phyloP scores from a whole-genome alignment of 2,113 vertebrate species.

The Neodon shergylaensis region DNA sequence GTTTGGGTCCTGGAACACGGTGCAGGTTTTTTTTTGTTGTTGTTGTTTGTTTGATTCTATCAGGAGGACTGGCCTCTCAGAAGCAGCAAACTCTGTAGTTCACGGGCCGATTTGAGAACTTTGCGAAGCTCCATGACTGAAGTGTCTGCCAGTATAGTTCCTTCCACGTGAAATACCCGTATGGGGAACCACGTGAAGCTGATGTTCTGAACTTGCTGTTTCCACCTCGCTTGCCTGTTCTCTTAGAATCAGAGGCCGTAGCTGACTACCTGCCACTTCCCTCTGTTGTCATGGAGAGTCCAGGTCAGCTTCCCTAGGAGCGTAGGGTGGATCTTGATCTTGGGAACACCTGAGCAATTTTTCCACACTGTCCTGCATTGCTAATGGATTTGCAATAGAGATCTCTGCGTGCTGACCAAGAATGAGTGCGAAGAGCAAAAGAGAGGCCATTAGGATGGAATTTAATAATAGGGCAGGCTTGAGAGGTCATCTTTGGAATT shows the following conservation, averaged over 20 bases:
- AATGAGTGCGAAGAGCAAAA: constrained; percentile 51
- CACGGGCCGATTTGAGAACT: background rate
- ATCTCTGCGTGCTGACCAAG: constrained; percentile 67
- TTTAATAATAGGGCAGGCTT: constrained; percentile 82
- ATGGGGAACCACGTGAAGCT: background rate
- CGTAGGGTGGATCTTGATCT: background rate
- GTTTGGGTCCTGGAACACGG: background rate
- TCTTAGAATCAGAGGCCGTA: background rate
- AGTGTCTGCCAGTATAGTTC: background rate
- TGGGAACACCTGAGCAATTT: background rate
- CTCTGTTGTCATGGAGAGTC: background rate
- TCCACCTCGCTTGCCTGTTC: background rate
- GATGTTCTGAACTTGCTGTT: background rate
- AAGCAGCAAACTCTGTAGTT: background rate
- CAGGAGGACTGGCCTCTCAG: background rate
- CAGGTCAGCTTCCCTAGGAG: constrained; percentile 32
- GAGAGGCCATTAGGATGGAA: constrained; percentile 61
- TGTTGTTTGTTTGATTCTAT: background rate
- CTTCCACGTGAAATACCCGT: background rate
- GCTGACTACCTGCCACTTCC: constrained; percentile 8
- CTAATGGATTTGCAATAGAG: constrained; percentile 64
- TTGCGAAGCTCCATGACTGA: background rate
- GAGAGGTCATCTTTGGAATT: constrained; percentile 82
- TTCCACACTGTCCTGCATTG: constrained; percentile 38
- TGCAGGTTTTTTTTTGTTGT: background rate